A percentile compares a stretch with the other conserved stretches of the same genome.
phyloP scores from a whole-genome alignment of 2,113 vertebrate species.

The human (Homo sapiens) region GRCh38 chr1:101260501-101261000 shows the following conservation, averaged over 20 bases:
- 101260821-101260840: not conserved
- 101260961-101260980: not conserved
- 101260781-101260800: not conserved
- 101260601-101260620: slow-evolving; percentile 28
- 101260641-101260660: not conserved
- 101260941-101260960: not conserved
- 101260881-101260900: not conserved
- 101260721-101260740: rapidly evolving
- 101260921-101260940: not conserved
- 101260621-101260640: not conserved
- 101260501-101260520: not conserved
- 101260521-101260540: not conserved
- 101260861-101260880: not conserved
- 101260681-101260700: not conserved
- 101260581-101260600: not conserved
- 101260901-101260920: not conserved
- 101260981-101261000: not conserved
- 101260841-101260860: not conserved
- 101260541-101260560: not conserved
- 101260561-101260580: not conserved
- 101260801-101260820: not conserved
- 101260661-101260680: not conserved
- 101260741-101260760: not conserved
- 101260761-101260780: not conserved
- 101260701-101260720: rapidly evolving